Conservation (phyloP, 1,140 invertebrate species). For the Drosophila punjabiensis region DNA sequence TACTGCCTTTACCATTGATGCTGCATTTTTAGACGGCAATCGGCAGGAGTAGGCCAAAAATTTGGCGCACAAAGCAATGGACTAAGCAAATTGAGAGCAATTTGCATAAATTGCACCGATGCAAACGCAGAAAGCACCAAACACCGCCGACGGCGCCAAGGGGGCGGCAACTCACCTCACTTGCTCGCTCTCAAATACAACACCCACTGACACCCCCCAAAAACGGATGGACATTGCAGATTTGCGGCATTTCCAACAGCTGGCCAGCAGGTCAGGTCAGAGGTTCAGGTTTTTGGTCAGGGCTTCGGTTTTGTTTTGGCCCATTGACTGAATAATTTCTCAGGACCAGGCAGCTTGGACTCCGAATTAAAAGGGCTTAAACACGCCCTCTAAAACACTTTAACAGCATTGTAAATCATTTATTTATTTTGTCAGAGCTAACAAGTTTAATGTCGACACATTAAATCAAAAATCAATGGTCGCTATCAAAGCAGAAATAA, state of each 20-base stretch:
- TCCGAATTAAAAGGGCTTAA: conserved; percentile 5
- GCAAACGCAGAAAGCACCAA: conserved; percentile 38
- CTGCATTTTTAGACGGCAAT: conserved; percentile 48
- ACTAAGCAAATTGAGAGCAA: conserved; percentile 76
- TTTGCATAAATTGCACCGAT: conserved; percentile 76
- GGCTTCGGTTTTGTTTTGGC: conserved; percentile 22
- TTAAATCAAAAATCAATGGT: background rate
- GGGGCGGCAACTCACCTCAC: conserved; percentile 10
- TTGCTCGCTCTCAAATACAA: background rate
- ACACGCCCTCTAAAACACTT: background rate
- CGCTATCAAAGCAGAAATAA: background rate
- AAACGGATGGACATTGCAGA: conserved; percentile 43
- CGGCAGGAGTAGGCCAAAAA: conserved; percentile 34
- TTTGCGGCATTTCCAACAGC: conserved; percentile 53
- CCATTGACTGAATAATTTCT: conserved; percentile 46
- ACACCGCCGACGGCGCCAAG: conserved; percentile 18
- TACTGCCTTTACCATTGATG: conserved; percentile 28
- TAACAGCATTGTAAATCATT: background rate
- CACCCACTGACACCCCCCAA: background rate
- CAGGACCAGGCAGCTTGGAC: background rate
- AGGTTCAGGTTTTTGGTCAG: conserved; percentile 25
- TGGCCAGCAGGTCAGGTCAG: conserved; percentile 38
- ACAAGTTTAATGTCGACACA: background rate
- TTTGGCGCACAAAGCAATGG: conserved; percentile 50
- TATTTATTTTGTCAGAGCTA: background rate